Percentiles rank a stretch among this genome's conserved stretches.
Evolutionary conservation across 2,113 vertebrate genomes (phyloP).

Genomic region (Urocitellus parryii): DNA sequence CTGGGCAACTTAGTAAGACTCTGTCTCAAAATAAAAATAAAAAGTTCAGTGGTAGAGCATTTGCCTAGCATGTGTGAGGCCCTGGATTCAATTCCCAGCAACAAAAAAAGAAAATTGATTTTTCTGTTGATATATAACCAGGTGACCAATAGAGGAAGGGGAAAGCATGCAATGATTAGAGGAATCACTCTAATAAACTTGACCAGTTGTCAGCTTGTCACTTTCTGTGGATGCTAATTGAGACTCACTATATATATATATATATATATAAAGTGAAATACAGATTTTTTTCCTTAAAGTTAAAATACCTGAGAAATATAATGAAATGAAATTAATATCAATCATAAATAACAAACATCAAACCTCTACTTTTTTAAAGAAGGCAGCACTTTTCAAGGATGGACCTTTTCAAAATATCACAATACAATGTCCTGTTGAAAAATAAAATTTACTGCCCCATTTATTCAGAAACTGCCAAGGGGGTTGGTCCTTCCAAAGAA

Average conservation of each 20-base stretch:
- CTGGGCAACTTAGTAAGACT: not conserved
- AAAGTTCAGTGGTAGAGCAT: not conserved
- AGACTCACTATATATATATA: not conserved
- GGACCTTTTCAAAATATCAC: not conserved
- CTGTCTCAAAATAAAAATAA: not conserved
- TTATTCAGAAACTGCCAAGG: not conserved
- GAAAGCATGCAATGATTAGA: too few species aligned
- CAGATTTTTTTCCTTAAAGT: constrained; percentile 21
- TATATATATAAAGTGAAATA: constrained; percentile 52
- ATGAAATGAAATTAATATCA: constrained; percentile 17
- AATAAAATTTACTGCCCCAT: not conserved
- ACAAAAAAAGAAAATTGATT: not conserved
- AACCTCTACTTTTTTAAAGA: constrained; percentile 28
- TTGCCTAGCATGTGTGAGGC: not conserved
- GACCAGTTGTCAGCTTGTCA: too few species aligned
- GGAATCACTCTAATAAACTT: too few species aligned
- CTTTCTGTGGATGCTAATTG: too few species aligned
- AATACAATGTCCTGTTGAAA: not conserved
- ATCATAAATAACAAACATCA: not conserved
- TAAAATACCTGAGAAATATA: constrained; percentile 61
- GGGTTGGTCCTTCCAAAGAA: not conserved
- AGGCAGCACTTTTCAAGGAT: not conserved
- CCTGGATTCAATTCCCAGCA: not conserved
- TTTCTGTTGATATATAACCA: not conserved
- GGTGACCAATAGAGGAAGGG: too few species aligned